phyloP scores from a whole-genome alignment of 2,888 invertebrate species.

The Harmothoe impar region DNA sequence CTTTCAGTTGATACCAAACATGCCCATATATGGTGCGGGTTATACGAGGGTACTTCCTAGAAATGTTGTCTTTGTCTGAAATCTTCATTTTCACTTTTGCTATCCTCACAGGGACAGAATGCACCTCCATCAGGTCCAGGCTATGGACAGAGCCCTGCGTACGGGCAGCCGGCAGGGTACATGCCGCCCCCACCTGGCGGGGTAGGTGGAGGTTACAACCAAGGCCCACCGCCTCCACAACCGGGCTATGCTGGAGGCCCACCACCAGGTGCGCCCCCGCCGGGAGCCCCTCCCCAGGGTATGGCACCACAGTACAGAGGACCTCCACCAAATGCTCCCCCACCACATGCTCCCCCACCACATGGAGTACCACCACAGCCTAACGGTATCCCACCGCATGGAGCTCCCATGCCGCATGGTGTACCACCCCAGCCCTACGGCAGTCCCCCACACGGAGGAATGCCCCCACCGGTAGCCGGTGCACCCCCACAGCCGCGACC shows the following conservation, averaged over 20 bases:
- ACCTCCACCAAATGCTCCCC: background rate
- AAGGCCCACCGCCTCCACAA: constrained; percentile 46
- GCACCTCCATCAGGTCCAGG: constrained; percentile 3
- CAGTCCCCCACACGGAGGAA: constrained; percentile 10
- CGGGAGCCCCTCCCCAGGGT: constrained; percentile 49
- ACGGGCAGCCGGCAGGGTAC: constrained; percentile 42
- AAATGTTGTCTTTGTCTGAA: too few species aligned
- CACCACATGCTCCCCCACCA: background rate
- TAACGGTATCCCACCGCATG: constrained; percentile 5
- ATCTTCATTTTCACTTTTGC: background rate
- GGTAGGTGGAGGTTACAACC: constrained; percentile 33
- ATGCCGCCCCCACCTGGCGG: constrained; percentile 42
- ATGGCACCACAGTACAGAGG: constrained; percentile 41
- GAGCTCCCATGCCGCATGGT: background rate
- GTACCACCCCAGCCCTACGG: background rate
- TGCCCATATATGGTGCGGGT: too few species aligned
- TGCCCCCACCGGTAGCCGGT: background rate
- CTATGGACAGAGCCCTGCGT: constrained; percentile 40
- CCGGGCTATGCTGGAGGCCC: constrained; percentile 56
- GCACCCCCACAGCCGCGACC: constrained; percentile 34
- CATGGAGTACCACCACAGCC: constrained; percentile 23
- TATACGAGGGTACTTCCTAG: too few species aligned
- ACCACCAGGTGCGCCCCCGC: constrained; percentile 27
- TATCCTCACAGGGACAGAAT: constrained; percentile 41
- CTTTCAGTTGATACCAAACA: too few species aligned